phyloP scores from a whole-genome alignment of 2,797 vertebrate genomes.

The Pipistrellus kuhlii region DNA sequence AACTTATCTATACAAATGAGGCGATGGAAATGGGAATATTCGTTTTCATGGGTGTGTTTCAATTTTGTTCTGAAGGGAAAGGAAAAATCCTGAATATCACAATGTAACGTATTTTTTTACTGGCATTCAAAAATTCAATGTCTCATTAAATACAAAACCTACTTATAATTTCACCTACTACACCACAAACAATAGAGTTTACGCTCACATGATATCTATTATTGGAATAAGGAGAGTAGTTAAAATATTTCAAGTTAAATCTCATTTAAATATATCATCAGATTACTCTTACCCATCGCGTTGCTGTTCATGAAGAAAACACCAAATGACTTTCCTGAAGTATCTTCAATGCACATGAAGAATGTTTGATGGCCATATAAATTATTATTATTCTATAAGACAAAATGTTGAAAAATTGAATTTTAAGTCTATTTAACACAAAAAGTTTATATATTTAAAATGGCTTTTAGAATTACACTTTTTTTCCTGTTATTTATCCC shows the following conservation, averaged over 20 bases:
- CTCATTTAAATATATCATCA: not conserved
- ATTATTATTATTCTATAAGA: conserved; percentile 91
- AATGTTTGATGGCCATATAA: conserved; percentile 97
- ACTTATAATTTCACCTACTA: not conserved
- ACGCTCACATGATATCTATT: not conserved
- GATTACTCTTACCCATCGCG: conserved; percentile 93
- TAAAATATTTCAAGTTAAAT: not conserved
- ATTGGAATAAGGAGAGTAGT: not conserved
- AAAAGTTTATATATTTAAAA: not conserved
- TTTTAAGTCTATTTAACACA: not conserved
- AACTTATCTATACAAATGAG: not conserved
- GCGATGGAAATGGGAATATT: not conserved
- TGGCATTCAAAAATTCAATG: not conserved
- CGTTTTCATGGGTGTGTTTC: not conserved
- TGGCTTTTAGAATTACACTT: not conserved
- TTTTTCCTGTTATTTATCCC: not conserved
- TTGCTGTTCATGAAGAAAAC: conserved; percentile 99
- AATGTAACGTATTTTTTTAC: accelerated
- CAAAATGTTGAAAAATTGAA: conserved; percentile 42
- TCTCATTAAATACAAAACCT: not conserved
- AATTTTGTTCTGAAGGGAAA: not conserved
- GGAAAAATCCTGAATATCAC: not conserved
- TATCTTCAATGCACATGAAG: conserved; percentile 95
- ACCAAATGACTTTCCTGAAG: conserved; percentile 92
- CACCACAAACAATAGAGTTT: not conserved